These are phyloP conservation scores for Lithobius niger DNA, from an alignment of 1,140 invertebrate genomes.

Conservation along the genomic window DNA sequence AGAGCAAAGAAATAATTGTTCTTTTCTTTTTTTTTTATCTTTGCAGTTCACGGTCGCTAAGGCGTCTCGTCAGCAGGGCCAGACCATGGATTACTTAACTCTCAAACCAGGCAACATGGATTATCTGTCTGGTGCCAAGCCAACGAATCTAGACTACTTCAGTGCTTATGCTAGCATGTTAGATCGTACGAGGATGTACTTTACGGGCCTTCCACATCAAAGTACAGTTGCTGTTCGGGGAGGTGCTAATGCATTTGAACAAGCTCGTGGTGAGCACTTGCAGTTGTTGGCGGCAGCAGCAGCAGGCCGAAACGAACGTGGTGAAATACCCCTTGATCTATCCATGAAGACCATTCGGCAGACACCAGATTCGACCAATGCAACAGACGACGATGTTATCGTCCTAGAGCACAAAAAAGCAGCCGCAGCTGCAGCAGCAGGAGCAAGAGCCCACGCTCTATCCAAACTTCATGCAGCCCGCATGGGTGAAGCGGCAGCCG, in stretches of 20 bases:
- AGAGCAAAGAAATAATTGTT: no score
- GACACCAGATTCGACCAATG: slow-evolving; percentile 20
- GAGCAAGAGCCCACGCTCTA: slow-evolving; percentile 12
- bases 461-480: not conserved
- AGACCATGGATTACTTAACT: slow-evolving; percentile 4
- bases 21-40: not conserved
- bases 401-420: slow-evolving; percentile 16
- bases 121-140: not conserved
- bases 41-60: no score
- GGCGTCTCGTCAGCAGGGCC: no score
- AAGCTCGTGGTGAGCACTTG: not conserved
- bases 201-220: not conserved
- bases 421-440: slow-evolving; percentile 6
- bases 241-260: not conserved
- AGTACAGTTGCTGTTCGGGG: not conserved
- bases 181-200: slow-evolving; percentile 3
- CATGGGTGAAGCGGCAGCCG: not conserved
- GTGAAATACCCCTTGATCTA: slow-evolving; percentile 21
- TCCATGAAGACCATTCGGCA: slow-evolving; percentile 23
- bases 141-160: slow-evolving; percentile 2
- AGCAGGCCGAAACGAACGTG: slow-evolving; percentile 7
- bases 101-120: slow-evolving; percentile 3
- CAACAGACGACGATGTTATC: slow-evolving; percentile 18
- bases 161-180: slow-evolving; percentile 3
- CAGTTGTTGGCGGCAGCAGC: not conserved